Evolutionary conservation across 2,113 vertebrate genomes (phyloP).

Genomic region (Trichechus manatus): DNA sequence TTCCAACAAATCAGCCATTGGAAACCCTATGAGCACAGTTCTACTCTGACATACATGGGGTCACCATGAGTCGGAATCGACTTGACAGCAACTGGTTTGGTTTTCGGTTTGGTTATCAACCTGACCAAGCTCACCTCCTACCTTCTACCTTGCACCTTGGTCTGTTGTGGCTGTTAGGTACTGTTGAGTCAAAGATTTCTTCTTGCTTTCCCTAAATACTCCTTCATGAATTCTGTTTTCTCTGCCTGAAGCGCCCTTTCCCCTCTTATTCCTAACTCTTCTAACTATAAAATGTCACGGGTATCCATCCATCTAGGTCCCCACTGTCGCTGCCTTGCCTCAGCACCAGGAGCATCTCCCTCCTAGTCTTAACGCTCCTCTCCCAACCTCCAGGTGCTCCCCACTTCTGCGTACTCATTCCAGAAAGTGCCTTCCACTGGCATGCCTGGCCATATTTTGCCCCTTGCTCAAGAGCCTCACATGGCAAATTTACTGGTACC

Average conservation of each 20-base stretch:
- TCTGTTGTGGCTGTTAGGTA: no score
- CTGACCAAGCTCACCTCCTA: background rate
- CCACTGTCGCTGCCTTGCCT: no score
- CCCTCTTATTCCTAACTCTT: background rate
- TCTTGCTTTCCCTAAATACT: background rate
- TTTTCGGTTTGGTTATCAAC: background rate
- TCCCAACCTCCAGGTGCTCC: background rate
- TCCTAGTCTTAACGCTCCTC: no score
- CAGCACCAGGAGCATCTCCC: no score
- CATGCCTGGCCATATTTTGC: accelerated
- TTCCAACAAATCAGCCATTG: no score
- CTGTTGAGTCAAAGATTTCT: background rate
- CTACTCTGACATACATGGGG: no score
- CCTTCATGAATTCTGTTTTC: background rate
- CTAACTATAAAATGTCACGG: accelerated
- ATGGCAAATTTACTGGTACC: background rate
- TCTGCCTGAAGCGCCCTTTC: no score
- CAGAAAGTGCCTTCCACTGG: no score
- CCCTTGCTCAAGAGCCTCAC: background rate
- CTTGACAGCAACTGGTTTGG: no score
- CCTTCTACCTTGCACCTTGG: background rate
- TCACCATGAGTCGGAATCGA: no score
- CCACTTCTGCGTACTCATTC: background rate
- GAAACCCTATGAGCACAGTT: no score
- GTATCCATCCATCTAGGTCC: no score